phyloP scores from a whole-genome alignment of 2,888 invertebrate species.

The Petrolisthes cinctipes region DNA sequence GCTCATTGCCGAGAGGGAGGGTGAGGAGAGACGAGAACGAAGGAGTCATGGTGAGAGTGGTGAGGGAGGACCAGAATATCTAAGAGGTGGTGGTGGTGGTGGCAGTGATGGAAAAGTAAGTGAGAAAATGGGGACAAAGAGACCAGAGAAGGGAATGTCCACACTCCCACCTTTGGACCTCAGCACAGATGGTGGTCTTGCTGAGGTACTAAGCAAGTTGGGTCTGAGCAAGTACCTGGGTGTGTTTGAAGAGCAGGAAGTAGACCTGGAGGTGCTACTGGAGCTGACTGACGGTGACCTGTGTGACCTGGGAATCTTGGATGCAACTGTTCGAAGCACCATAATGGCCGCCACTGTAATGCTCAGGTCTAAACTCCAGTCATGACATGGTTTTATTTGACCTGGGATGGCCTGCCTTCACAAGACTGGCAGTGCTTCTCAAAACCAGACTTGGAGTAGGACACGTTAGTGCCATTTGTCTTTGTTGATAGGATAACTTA shows the following conservation, averaged over 20 bases:
- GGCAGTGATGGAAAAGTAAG: too few relatives aligned
- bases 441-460: too few relatives aligned
- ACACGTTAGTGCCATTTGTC: too few relatives aligned
- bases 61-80: neutral
- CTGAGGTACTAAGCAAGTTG: constrained; percentile 52
- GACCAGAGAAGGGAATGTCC: neutral
- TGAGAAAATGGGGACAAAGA: neutral
- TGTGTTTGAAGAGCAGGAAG: constrained; percentile 53
- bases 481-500: too few relatives aligned
- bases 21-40: neutral
- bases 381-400: too few relatives aligned
- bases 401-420: too few relatives aligned
- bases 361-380: constrained; percentile 13
- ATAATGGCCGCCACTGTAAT: constrained; percentile 43
- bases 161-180: constrained; percentile 31
- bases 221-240: constrained; percentile 42
- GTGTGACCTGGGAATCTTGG: constrained; percentile 45
- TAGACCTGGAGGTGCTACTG: constrained; percentile 54
- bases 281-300: constrained; percentile 56
- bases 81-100: too few relatives aligned
- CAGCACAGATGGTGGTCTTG: constrained; percentile 38
- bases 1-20: constrained; percentile 14
- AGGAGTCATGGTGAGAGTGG: too few relatives aligned
- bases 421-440: too few relatives aligned
- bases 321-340: constrained; percentile 25